phyloP scores from a whole-genome alignment of 2,797 vertebrate species.

The Chelmon rostratus region DNA sequence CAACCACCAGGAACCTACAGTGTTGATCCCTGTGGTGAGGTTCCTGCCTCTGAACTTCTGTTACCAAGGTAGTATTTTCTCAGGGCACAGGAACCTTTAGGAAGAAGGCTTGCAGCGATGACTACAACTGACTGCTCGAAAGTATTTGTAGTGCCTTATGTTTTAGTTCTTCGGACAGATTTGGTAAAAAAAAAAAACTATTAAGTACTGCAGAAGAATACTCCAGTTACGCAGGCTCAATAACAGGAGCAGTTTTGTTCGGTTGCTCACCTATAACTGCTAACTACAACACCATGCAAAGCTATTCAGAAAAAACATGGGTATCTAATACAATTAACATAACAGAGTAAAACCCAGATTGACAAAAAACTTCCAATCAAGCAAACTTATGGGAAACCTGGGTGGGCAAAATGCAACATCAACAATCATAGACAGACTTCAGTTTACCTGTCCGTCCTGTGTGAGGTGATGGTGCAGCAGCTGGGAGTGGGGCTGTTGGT shows the following conservation, averaged over 20 bases:
- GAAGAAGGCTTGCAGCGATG: background rate
- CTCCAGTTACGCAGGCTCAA: background rate
- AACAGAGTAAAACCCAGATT: background rate
- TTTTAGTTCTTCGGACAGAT: background rate
- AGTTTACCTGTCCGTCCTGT: constrained; percentile 93
- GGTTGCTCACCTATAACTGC: background rate
- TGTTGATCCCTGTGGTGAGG: background rate
- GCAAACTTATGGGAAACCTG: background rate
- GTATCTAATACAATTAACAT: background rate
- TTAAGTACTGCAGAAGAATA: no score
- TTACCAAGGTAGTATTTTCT: background rate
- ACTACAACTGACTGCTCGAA: background rate
- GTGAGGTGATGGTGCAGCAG: constrained; percentile 96
- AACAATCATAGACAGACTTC: background rate
- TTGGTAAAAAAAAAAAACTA: background rate
- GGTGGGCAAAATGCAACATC: background rate
- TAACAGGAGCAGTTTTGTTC: background rate
- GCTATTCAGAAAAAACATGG: background rate
- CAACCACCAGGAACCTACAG: background rate
- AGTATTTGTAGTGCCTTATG: background rate
- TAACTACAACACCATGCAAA: background rate
- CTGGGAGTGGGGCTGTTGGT: constrained; percentile 98
- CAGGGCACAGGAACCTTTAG: background rate
- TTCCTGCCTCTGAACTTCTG: background rate
- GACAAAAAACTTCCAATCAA: background rate